These are phyloP conservation scores for Biston stratarius DNA, from an alignment of 2,888 invertebrate genomes.

Conservation along the genomic window DNA sequence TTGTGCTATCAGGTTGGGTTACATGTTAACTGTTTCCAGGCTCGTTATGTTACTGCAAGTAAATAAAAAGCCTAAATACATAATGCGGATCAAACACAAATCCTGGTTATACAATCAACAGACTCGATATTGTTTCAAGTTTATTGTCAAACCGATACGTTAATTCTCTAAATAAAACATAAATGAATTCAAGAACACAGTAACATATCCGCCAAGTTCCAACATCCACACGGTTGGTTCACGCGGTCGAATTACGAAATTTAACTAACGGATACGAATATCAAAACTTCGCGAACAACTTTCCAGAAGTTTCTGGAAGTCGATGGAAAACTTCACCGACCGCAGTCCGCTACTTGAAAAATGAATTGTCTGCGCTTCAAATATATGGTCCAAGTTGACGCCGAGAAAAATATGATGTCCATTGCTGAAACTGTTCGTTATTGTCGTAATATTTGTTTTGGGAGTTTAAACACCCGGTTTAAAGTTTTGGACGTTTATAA, in stretches of 20 bases:
- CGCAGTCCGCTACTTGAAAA: slow-evolving; percentile 77
- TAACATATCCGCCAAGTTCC: slow-evolving; percentile 45
- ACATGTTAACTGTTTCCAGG: no score
- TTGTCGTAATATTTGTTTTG: slow-evolving; percentile 29
- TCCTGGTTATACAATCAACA: background rate
- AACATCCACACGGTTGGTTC: slow-evolving; percentile 50
- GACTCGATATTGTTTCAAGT: slow-evolving; percentile 8
- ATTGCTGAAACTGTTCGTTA: slow-evolving; percentile 42
- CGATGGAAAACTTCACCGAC: slow-evolving; percentile 65
- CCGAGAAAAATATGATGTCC: slow-evolving; percentile 68
- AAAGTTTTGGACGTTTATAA: slow-evolving; percentile 26
- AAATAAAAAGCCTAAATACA: background rate
- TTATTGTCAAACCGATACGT: slow-evolving; percentile 14
- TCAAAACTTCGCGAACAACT: slow-evolving; percentile 71
- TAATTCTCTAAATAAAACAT: slow-evolving; percentile 25
- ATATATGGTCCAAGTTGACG: slow-evolving; percentile 76
- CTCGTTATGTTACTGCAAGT: no score
- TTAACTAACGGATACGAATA: slow-evolving; percentile 76
- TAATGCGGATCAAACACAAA: background rate
- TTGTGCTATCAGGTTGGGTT: no score
- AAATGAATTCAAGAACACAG: slow-evolving; percentile 24
- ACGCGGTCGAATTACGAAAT: slow-evolving; percentile 70
- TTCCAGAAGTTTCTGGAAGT: slow-evolving; percentile 62
- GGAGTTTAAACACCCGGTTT: slow-evolving; percentile 11
- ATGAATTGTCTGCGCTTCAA: slow-evolving; percentile 83